Base-by-base conservation (phyloP, 2,797 vertebrate species). In the Cirrhinus molitorella region DNA sequence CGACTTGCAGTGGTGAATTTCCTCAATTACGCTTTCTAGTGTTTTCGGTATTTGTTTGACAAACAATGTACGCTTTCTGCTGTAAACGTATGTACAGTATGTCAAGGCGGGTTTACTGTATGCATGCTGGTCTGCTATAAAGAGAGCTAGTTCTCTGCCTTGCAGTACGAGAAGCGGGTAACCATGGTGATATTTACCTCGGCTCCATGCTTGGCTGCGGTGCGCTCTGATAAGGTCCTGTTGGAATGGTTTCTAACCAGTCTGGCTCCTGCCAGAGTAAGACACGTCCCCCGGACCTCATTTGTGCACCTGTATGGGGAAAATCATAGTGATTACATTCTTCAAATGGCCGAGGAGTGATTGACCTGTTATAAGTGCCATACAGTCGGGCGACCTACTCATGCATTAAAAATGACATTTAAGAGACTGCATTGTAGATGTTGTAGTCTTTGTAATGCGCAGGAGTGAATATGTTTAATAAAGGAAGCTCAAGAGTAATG, bases 131-230 rank as follows among this genome's bases (percentile, higher is more conserved):
- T 34, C 80, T 79, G 65, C 23, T 21, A 16, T 53, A 66, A 25
- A 65, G 34, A 37, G 17, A 53, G 79, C 34, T 70, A 74, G 81
- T 85, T 75, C 40, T 55, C 76, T 71, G 31, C 73, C 51, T 7
- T 37, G 74, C 79, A 59, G 8, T 16, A 70, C 78, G 79, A 77
- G 45, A 86, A 80, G 57, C 40, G 28, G 31, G 78, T 83, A 80
- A 86, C 81, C 85, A 74, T 86, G 86, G 88, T 83, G 84, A 89
- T 88, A 85, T 86, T 84, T 83, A 86, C 85, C 73, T 86, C 76
- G 80, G 81, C 73, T 85, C 66, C 72, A 79, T 57, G 45, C 43
- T 61, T 84, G 78, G 37, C 75, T 53, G 71, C 81, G 34, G 67
- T 45, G 11, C 63, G 34, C 47, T 70, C 68, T 80, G 87, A 83